phyloP scores from a whole-genome alignment of 2,888 invertebrate genomes.

The Diloba caeruleocephala region DNA sequence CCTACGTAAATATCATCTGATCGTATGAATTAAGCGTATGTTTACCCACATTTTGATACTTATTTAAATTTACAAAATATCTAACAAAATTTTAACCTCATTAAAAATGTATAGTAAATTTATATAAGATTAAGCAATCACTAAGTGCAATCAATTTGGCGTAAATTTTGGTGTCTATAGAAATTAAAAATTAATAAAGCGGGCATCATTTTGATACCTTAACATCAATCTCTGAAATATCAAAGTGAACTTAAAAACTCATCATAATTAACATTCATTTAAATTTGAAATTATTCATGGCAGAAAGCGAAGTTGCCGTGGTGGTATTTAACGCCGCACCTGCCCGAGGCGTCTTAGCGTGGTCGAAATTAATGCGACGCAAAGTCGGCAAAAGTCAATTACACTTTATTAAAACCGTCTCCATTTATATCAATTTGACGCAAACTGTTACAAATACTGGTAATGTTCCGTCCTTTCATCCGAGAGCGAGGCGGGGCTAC shows the following conservation, averaged over 20 bases:
- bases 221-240: conserved; percentile 67
- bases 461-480: conserved; percentile 88
- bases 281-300: conserved; percentile 85
- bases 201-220: conserved; percentile 54
- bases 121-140: too few relatives aligned
- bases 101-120: too few relatives aligned
- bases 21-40: conserved; percentile 21
- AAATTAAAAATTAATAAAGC: conserved; percentile 38
- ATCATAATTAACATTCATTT: conserved; percentile 86
- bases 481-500: conserved; percentile 86
- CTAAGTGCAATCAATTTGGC: not conserved
- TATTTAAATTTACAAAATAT: conserved; percentile 10
- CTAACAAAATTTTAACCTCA: not conserved
- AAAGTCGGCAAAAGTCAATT: conserved; percentile 89
- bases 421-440: conserved; percentile 90
- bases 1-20: conserved; percentile 50
- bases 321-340: conserved; percentile 85
- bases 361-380: conserved; percentile 88
- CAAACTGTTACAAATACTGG: conserved; percentile 89
- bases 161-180: conserved; percentile 5
- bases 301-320: conserved; percentile 80
- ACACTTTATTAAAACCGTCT: conserved; percentile 89
- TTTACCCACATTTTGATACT: conserved; percentile 11
- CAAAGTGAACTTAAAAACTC: conserved; percentile 78
- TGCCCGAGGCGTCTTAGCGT: conserved; percentile 87